Evolutionary conservation across 2,888 invertebrate genomes (phyloP).

Genomic region (Bombylius discolor): DNA sequence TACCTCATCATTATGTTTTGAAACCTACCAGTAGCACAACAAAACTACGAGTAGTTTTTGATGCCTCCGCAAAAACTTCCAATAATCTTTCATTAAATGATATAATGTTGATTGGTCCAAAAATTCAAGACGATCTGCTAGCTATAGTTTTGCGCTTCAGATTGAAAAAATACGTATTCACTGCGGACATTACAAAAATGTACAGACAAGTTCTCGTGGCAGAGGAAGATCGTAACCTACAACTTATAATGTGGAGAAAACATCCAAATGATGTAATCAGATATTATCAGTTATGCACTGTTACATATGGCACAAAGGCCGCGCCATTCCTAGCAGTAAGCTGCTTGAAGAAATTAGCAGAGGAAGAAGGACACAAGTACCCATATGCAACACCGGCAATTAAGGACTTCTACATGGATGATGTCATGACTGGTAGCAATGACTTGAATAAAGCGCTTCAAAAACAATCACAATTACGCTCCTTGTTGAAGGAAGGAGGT

Average conservation of each 20-base stretch:
- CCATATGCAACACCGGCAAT: not conserved
- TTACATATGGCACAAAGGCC: not conserved
- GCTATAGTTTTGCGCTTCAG: not conserved
- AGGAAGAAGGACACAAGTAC: not conserved
- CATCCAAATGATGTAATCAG: not conserved
- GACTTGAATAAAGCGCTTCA: not conserved
- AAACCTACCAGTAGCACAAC: not conserved
- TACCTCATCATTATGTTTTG: not conserved
- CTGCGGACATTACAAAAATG: not conserved
- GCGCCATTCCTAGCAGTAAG: not conserved
- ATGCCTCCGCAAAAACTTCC: not conserved
- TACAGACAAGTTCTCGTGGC: not conserved
- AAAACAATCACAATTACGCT: not conserved
- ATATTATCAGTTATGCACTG: not conserved
- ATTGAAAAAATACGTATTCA: not conserved
- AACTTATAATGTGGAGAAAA: not conserved
- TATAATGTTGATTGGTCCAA: not conserved
- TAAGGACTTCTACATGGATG: conserved; percentile 1
- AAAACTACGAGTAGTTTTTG: no score
- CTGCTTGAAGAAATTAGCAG: not conserved
- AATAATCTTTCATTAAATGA: not conserved
- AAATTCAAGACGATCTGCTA: not conserved
- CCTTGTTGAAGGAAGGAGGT: not conserved
- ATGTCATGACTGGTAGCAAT: conserved; percentile 2
- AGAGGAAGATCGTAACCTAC: not conserved